Evolutionary conservation across 2,888 invertebrate genomes (phyloP).

Genomic region (Ceraclea dissimilis): DNA sequence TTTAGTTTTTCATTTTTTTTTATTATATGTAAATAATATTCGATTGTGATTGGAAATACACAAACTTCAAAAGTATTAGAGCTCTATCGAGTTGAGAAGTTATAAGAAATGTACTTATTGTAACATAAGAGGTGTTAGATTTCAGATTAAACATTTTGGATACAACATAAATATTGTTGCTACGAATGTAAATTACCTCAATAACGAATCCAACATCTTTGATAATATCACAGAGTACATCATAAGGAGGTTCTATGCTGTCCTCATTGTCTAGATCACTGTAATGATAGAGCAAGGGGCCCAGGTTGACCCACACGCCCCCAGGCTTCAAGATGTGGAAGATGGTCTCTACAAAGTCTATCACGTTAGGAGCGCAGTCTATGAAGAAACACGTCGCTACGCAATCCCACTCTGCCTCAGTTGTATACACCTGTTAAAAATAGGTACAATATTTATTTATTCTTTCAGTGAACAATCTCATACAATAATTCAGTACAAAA

Average conservation of each 20-base stretch:
- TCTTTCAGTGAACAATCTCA: background rate
- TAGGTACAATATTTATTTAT: too few relatives aligned
- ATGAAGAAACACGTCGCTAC: slow-evolving; percentile 97
- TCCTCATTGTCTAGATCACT: slow-evolving; percentile 79
- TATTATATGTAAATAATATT: too few relatives aligned
- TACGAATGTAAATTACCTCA: slow-evolving; percentile 40
- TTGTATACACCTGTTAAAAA: slow-evolving; percentile 60
- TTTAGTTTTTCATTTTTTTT: too few relatives aligned
- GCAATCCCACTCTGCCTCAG: slow-evolving; percentile 74
- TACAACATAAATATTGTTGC: too few relatives aligned
- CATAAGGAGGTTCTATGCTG: slow-evolving; percentile 91
- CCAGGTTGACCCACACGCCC: slow-evolving; percentile 82
- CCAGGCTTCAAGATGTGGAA: slow-evolving; percentile 83
- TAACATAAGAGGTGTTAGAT: too few relatives aligned
- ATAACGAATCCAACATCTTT: slow-evolving; percentile 75
- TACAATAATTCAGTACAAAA: background rate
- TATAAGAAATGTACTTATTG: too few relatives aligned
- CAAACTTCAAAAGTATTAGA: too few relatives aligned
- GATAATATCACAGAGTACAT: slow-evolving; percentile 71
- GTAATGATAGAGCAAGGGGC: slow-evolving; percentile 86
- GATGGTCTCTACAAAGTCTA: slow-evolving; percentile 90
- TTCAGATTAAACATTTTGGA: too few relatives aligned
- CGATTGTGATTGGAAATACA: too few relatives aligned
- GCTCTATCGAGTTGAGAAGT: too few relatives aligned
- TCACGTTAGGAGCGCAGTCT: slow-evolving; percentile 95